These are phyloP conservation scores for Chorisops tibialis DNA, from an alignment of 2,888 invertebrate genomes.

Conservation along the genomic window DNA sequence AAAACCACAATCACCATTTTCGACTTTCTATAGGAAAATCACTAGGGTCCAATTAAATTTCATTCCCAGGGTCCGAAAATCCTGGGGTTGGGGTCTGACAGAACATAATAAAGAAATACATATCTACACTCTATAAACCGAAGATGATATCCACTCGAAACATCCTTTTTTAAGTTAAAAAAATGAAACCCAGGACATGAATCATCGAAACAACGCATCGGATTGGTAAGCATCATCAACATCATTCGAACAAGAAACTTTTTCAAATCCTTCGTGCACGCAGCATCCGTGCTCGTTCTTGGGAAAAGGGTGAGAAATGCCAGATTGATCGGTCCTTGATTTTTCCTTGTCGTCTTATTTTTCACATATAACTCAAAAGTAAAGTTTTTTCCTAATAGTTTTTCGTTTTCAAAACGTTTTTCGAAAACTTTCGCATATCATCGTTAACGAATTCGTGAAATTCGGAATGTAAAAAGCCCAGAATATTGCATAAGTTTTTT, in stretches of 20 bases:
- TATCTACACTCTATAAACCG: no score
- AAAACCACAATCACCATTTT: no score
- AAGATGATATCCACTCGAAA: no score
- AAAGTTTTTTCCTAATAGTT: constrained; percentile 20
- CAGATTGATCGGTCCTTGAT: constrained; percentile 33
- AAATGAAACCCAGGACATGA: not conserved
- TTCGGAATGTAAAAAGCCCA: constrained; percentile 13
- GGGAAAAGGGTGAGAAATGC: constrained; percentile 31
- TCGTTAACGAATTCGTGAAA: not conserved
- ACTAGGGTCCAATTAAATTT: no score
- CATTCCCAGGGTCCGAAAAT: no score
- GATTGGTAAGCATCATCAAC: constrained; percentile 4
- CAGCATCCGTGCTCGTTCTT: constrained; percentile 27
- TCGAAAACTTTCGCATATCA: not conserved
- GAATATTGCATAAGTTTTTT: constrained; percentile 17
- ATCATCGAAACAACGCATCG: not conserved
- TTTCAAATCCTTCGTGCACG: constrained; percentile 1
- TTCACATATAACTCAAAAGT: constrained; percentile 15
- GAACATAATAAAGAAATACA: no score
- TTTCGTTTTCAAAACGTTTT: not conserved
- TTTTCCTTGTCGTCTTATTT: constrained; percentile 29
- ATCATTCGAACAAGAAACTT: not conserved
- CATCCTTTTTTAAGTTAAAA: no score
- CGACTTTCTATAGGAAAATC: no score
- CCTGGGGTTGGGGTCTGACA: no score